Evolutionary conservation across 2,113 vertebrate genomes (phyloP).

Genomic region (Mastomys natalensis): DNA sequence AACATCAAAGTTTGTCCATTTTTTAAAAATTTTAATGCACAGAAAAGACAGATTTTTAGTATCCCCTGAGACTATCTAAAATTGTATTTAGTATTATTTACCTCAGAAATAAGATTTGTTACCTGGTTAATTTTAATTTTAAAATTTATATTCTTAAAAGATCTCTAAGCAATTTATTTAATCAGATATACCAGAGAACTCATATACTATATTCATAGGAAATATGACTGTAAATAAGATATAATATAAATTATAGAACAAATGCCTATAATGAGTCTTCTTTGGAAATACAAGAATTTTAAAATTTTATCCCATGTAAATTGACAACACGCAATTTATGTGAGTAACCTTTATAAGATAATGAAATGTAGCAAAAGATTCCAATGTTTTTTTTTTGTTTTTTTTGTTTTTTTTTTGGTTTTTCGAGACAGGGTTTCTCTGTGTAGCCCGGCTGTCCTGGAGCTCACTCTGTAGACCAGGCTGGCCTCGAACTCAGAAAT

Average conservation of each 20-base stretch:
- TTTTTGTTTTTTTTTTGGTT: no score
- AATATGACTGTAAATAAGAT: neutral
- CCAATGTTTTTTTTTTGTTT: no score
- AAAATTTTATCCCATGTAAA: neutral
- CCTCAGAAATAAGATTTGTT: neutral
- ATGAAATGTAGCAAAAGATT: neutral
- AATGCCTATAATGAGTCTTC: neutral
- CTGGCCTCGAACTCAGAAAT: no score
- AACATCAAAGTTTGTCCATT: accelerated
- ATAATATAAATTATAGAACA: neutral
- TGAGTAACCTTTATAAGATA: neutral
- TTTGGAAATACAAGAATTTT: neutral
- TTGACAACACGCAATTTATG: neutral
- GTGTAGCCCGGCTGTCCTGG: no score
- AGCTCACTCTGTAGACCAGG: no score
- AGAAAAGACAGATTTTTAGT: no score
- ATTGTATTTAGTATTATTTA: neutral
- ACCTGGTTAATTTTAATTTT: neutral
- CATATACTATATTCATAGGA: neutral
- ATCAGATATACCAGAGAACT: neutral
- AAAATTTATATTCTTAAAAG: neutral
- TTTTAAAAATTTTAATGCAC: accelerated
- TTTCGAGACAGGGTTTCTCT: no score
- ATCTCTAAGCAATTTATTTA: neutral
- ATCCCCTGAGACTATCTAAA: neutral